These are phyloP conservation scores for Streblospio benedicti DNA, from an alignment of 1,140 invertebrate species.

Conservation along the genomic window DNA sequence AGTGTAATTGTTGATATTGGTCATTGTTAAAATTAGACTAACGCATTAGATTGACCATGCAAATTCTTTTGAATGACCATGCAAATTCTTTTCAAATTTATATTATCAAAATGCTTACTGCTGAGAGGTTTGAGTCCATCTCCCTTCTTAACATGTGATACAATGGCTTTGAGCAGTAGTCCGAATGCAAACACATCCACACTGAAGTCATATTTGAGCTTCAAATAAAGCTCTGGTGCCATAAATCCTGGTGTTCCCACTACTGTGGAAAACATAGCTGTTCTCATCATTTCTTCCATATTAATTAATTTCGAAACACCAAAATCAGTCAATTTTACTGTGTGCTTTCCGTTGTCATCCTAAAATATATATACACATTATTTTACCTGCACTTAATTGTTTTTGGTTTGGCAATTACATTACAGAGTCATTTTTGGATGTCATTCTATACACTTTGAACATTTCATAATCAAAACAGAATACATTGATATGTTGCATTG, in stretches of 20 bases:
- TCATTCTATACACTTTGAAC: not conserved
- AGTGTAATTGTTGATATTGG: no score
- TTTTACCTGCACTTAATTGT: not conserved
- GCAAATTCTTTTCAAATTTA: no score
- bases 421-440: not conserved
- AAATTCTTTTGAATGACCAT: no score
- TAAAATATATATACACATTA: not conserved
- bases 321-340: not conserved
- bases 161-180: not conserved
- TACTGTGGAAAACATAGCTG: not conserved
- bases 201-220: not conserved
- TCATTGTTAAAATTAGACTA: no score
- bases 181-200: not conserved
- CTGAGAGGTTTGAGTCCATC: no score
- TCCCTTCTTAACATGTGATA: not conserved
- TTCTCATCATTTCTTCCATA: not conserved
- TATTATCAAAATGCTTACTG: no score
- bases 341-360: not conserved
- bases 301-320: not conserved
- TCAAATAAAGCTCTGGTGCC: not conserved
- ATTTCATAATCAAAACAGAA: not conserved
- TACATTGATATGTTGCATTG: not conserved
- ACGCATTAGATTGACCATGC: no score
- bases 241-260: constrained; percentile 1
- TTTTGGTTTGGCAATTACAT: not conserved